Percentiles rank a stretch among this genome's conserved stretches.
These are phyloP conservation scores for Cuniculus paca DNA, from an alignment of 2,797 vertebrate genomes.

Conservation along the genomic window DNA sequence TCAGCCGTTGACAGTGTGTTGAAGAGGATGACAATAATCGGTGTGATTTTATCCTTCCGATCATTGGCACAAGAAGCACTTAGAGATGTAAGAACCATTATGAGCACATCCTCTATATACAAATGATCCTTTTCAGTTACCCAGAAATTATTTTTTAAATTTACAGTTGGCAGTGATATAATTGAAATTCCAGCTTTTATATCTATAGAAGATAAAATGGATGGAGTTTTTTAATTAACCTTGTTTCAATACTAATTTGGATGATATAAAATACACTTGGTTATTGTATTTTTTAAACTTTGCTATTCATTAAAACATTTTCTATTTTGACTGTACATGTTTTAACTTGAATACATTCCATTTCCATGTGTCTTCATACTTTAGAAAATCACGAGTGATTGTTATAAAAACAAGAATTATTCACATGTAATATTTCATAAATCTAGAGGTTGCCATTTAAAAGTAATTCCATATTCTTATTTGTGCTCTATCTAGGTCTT, in stretches of 20 bases:
- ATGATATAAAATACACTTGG: neutral
- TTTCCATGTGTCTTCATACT: conserved; percentile 32
- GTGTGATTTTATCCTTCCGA: conserved; percentile 98
- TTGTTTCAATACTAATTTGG: neutral
- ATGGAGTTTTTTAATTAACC: conserved; percentile 43
- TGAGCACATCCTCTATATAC: conserved; percentile 34
- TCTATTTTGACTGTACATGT: conserved; percentile 25
- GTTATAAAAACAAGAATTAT: neutral
- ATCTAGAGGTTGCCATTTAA: neutral
- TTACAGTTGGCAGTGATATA: neutral
- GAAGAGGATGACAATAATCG: conserved; percentile 99
- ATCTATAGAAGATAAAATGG: neutral
- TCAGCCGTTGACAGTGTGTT: conserved; percentile 98
- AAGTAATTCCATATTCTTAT: conserved; percentile 30
- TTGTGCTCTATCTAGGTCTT: conserved; percentile 92
- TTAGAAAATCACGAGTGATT: conserved; percentile 49
- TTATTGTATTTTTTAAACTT: conserved; percentile 54
- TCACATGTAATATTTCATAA: conserved; percentile 39
- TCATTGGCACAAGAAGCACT: conserved; percentile 98
- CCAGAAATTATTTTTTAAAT: neutral
- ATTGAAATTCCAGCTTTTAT: conserved; percentile 14
- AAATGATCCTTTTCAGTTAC: conserved; percentile 52
- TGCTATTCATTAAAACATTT: conserved; percentile 43
- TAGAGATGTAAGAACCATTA: conserved; percentile 94
- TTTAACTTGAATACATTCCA: conserved; percentile 17